Base-by-base conservation (phyloP, 2,888 invertebrate species). In the Petrolisthes cinctipes region DNA sequence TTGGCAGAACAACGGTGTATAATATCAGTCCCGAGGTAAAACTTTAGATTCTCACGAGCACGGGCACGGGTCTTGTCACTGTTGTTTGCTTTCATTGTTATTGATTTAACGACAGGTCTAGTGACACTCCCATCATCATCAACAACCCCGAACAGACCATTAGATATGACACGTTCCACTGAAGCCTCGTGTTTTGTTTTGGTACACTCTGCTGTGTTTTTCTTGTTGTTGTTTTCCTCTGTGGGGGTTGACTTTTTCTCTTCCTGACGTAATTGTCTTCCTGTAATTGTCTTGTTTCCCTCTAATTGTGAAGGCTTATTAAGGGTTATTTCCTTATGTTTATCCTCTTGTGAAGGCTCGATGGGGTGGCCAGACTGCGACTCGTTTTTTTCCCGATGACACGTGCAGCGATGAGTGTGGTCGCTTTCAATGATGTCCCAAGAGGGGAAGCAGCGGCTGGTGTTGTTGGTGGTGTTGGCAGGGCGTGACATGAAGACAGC, bases 1-100 rank as follows among this genome's bases (percentile, higher is more conserved):
- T 61, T 61, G 61, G 17, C 17, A 37, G 37, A 37, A 37, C 37
- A 37, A 9, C 53, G n/a, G 17, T 82, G 82, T 9, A 86, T 20
- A 20, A 86, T 86, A 53, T 86, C 82, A 57, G 51, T 75, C 7
- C 86, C 86, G 9, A 86, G 66, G n/a, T 86, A 86, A 53, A 86
- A 82, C 78, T 82, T 82, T 14, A 86, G 76, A 37, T 86, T 86
- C 6, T 82, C 86, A 54, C 54, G 20, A 20, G 57, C 37, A 37
- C 11, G 6, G 61, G 57, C 37, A 37, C 11, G 6, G 61, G 57
- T 66, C 9, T 23, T 6, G 51, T 37, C 4, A 56, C 68, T 23
- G 11, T 1, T 57, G 56, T 14, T 17, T 37, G 37, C 37, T 37
- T 7, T 79, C 1, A 17, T n/a, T 11, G 23, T 6, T 23, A 51